phyloP scores from a whole-genome alignment of 2,797 vertebrate species.

The Siniperca scherzeri region DNA sequence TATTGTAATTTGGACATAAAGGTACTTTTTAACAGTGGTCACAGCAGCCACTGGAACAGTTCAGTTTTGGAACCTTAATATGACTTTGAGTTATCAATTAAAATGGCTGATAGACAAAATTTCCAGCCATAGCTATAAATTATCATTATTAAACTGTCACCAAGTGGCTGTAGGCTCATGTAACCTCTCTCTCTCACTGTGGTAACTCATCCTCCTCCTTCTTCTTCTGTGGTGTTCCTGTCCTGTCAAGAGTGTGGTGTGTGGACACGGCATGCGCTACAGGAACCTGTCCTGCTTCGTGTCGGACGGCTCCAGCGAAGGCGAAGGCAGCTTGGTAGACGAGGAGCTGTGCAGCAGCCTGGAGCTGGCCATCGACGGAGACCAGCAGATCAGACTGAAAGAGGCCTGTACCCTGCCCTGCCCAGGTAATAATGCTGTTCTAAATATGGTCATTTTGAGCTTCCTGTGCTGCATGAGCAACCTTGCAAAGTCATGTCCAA shows the following conservation, averaged over 20 bases:
- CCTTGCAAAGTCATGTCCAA: not conserved
- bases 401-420: constrained; percentile 94
- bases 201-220: not conserved
- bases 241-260: constrained; percentile 92
- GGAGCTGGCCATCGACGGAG: constrained; percentile 88
- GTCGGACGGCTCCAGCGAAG: constrained; percentile 89
- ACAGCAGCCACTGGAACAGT: not conserved
- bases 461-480: constrained; percentile 2
- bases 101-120: not conserved
- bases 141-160: not conserved
- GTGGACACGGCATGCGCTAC: constrained; percentile 91
- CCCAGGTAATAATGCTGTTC: constrained; percentile 87
- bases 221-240: constrained; percentile 25
- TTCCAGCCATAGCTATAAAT: not conserved
- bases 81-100: not conserved
- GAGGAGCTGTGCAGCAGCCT: constrained; percentile 93
- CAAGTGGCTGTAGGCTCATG: not conserved
- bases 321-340: constrained; percentile 88
- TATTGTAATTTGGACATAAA: constrained; percentile 1
- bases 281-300: constrained; percentile 96
- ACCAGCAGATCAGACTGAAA: constrained; percentile 88
- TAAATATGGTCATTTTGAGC: not conserved
- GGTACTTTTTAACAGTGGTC: not conserved
- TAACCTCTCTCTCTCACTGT: not conserved
- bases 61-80: not conserved